Conservation (phyloP, 2,113 vertebrate species). For the Malurus melanocephalus region DNA sequence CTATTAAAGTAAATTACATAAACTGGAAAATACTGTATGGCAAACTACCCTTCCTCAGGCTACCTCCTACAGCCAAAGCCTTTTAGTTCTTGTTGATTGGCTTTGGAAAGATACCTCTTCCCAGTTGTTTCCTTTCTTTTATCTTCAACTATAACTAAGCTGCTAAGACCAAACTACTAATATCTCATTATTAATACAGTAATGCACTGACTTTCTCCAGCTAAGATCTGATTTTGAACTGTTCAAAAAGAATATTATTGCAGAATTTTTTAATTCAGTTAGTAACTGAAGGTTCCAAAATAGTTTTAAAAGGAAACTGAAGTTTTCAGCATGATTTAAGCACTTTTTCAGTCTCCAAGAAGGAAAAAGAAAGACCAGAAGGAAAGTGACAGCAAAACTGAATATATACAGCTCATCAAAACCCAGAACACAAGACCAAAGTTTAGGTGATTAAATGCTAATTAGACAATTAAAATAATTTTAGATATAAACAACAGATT, state of each 20-base stretch:
- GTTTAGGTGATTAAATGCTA: conserved; percentile 38
- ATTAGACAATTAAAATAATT: conserved; percentile 50
- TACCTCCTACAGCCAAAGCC: background rate
- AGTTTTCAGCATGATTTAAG: background rate
- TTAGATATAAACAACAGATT: conserved; percentile 47
- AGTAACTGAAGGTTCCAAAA: background rate
- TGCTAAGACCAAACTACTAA: background rate
- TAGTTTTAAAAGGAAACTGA: background rate
- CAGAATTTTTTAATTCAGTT: background rate
- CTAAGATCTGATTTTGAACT: background rate
- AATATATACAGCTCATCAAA: conserved; percentile 20
- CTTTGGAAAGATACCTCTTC: background rate
- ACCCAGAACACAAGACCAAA: background rate
- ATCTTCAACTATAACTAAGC: background rate
- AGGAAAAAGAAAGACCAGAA: background rate
- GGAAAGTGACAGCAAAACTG: conserved; percentile 1
- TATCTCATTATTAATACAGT: background rate
- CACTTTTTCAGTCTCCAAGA: background rate
- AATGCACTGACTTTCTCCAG: background rate
- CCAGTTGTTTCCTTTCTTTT: background rate
- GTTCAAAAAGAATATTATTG: background rate
- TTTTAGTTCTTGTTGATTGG: background rate
- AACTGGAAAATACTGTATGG: background rate
- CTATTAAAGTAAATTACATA: background rate
- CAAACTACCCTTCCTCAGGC: background rate